Conservation (phyloP, 1,140 invertebrate species). For the Rhyacophila brunnea region DNA sequence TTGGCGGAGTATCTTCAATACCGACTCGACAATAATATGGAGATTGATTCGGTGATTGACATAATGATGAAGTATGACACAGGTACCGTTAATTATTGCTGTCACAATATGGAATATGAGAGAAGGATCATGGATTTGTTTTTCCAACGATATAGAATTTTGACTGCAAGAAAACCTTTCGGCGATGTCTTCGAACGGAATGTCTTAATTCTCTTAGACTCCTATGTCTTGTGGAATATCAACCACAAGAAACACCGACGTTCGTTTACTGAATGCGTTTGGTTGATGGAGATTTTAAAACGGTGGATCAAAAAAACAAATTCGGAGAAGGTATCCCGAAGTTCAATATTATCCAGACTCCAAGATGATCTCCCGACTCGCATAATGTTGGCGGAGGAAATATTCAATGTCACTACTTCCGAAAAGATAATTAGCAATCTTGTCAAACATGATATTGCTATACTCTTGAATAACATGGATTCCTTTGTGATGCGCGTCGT, state of each 20-base stretch:
- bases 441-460: slow-evolving; percentile 10
- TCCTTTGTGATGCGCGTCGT: background rate
- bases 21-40: slow-evolving; percentile 8
- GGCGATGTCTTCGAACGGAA: slow-evolving; percentile 3
- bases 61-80: slow-evolving; percentile 19
- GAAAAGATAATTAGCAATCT: slow-evolving; percentile 1
- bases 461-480: slow-evolving; percentile 13
- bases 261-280: slow-evolving; percentile 8
- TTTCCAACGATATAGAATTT: slow-evolving; percentile 20
- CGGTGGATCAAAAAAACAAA: background rate
- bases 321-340: background rate
- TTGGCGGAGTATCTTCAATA: slow-evolving; percentile 16
- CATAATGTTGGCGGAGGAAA: slow-evolving; percentile 15
- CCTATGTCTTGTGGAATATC: slow-evolving; percentile 4
- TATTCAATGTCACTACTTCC: slow-evolving; percentile 7
- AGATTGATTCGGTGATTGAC: slow-evolving; percentile 19
- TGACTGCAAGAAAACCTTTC: slow-evolving; percentile 5
- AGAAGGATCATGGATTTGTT: slow-evolving; percentile 8
- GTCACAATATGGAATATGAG: slow-evolving; percentile 12
- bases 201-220: slow-evolving; percentile 2
- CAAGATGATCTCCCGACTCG: slow-evolving; percentile 10
- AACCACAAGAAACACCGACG: slow-evolving; percentile 1
- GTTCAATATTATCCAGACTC: background rate
- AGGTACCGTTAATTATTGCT: slow-evolving; percentile 11
- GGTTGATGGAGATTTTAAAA: slow-evolving; percentile 18